A percentile compares a stretch with the other conserved stretches of the same genome.
Evolutionary conservation across 2,797 vertebrate species (phyloP).

Genomic region (Hipposideros larvatus): DNA sequence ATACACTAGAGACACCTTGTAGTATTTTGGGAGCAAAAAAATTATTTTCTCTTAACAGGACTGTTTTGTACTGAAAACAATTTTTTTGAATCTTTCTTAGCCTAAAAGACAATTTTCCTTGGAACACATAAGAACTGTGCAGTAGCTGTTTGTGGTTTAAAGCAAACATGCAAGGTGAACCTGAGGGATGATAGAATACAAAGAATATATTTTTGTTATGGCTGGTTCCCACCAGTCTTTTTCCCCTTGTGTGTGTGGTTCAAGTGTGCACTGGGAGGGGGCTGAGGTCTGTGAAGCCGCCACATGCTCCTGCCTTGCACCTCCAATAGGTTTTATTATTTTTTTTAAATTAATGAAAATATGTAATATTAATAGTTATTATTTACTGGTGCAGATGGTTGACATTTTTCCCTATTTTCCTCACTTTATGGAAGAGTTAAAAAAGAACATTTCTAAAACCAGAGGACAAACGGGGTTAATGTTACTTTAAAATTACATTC

Average conservation of each 20-base stretch:
- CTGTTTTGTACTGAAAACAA: constrained; percentile 93
- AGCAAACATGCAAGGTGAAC: constrained; percentile 86
- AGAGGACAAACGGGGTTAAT: constrained; percentile 92
- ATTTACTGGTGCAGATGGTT: constrained; percentile 91
- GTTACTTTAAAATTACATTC: constrained; percentile 91
- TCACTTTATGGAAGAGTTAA: constrained; percentile 87
- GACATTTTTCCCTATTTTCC: constrained; percentile 90
- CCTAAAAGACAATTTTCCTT: constrained; percentile 90
- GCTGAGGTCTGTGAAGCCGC: constrained; percentile 82
- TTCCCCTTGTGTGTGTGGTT: constrained; percentile 87
- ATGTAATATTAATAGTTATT: constrained; percentile 93
- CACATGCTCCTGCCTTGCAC: constrained; percentile 86
- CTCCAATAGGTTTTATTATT: constrained; percentile 90
- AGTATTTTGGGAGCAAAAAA: constrained; percentile 93
- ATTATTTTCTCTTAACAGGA: constrained; percentile 91
- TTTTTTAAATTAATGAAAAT: constrained; percentile 93
- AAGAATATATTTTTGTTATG: constrained; percentile 94
- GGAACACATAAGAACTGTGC: constrained; percentile 90
- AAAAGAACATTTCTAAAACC: constrained; percentile 87
- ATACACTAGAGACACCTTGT: constrained; percentile 93
- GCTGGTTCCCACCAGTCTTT: constrained; percentile 91
- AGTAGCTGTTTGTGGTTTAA: constrained; percentile 89
- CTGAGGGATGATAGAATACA: constrained; percentile 92
- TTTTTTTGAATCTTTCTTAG: constrained; percentile 98
- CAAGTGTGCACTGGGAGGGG: constrained; percentile 79